These are phyloP conservation scores for Muntiacus muntjak DNA, from an alignment of 2,113 vertebrate species.

Conservation along the genomic window DNA sequence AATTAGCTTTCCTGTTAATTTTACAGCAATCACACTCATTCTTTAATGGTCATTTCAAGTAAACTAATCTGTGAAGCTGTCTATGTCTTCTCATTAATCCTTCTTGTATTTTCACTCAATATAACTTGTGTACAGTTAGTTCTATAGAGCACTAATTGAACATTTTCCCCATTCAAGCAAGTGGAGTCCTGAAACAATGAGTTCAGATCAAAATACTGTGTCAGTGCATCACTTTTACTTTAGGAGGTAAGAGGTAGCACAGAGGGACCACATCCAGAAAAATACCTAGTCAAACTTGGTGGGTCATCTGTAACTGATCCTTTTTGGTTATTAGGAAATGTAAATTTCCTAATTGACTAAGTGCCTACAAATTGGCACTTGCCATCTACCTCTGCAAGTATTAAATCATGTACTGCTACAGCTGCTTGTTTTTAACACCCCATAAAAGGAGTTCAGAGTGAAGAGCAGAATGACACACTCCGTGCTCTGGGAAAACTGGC, in stretches of 20 bases:
- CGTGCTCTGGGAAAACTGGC: too few species aligned
- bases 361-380: too few species aligned
- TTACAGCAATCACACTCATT: background rate
- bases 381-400: too few species aligned
- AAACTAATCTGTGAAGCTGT: background rate
- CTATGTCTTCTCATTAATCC: background rate
- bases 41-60: background rate
- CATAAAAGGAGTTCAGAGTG: too few species aligned
- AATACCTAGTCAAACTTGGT: background rate
- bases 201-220: background rate
- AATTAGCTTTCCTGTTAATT: background rate
- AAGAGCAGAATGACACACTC: too few species aligned
- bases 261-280: background rate
- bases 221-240: background rate
- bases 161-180: background rate
- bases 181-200: background rate
- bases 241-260: background rate
- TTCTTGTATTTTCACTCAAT: background rate
- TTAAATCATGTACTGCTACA: too few species aligned
- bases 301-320: background rate
- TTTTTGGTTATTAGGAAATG: background rate
- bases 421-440: too few species aligned
- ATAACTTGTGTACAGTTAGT: background rate
- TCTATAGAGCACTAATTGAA: background rate
- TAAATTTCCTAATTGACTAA: background rate